Conservation (phyloP, 2,113 vertebrate genomes). For the Eubucco bourcierii region DNA sequence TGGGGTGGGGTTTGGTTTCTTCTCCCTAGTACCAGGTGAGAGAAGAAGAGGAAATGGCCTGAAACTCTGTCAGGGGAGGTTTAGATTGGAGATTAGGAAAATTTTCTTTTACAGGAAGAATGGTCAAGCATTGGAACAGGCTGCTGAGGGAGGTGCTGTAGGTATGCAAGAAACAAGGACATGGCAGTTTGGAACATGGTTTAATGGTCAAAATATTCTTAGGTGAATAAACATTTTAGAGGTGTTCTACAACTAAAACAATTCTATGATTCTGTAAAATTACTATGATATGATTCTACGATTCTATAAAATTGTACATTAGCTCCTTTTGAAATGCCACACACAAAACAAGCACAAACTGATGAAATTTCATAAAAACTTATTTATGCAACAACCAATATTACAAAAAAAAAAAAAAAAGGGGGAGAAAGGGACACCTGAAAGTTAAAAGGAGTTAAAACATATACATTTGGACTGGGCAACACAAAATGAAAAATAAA, state of each 20-base stretch:
- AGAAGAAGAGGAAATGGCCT: too few species aligned
- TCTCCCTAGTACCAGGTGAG: too few species aligned
- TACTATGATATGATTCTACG: conserved; percentile 21
- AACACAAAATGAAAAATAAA: not conserved
- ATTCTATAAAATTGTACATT: not conserved
- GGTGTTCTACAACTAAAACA: too few species aligned
- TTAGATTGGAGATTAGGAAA: too few species aligned
- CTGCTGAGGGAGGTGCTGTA: too few species aligned
- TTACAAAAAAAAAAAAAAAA: not conserved
- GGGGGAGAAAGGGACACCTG: not conserved
- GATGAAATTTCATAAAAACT: not conserved
- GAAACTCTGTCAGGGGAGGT: too few species aligned
- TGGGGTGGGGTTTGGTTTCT: too few species aligned
- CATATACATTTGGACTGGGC: not conserved
- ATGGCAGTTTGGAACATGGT: too few species aligned
- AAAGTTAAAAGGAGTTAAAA: not conserved
- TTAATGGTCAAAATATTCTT: too few species aligned
- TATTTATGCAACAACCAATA: not conserved
- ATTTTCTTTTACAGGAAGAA: too few species aligned
- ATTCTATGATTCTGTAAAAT: not conserved
- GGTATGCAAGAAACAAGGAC: too few species aligned
- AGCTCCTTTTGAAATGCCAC: conserved; percentile 2
- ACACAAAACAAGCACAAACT: not conserved
- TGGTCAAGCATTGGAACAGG: not conserved
- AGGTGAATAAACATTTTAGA: too few species aligned